These are phyloP conservation scores for Pantherophis vulpinus DNA, from an alignment of 2,797 vertebrate genomes.

Conservation along the genomic window DNA sequence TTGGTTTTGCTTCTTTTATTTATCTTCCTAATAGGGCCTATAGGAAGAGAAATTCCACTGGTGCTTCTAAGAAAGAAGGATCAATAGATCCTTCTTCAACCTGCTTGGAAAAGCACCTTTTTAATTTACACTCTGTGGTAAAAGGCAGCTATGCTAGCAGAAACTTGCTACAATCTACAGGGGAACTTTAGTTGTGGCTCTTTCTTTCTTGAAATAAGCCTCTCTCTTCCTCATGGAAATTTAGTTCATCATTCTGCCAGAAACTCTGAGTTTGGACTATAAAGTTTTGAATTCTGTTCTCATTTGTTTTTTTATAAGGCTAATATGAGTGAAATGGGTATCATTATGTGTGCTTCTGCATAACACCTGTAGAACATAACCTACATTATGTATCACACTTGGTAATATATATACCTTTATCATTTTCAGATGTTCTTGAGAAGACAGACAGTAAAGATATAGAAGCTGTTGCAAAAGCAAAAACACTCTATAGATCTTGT, in stretches of 20 bases:
- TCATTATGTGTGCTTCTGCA: neutral
- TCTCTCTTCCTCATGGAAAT: neutral
- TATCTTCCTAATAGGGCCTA: neutral
- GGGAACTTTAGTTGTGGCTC: neutral
- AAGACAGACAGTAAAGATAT: conserved; percentile 63
- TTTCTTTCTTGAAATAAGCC: neutral
- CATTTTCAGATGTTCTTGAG: conserved; percentile 73
- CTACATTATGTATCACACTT: neutral
- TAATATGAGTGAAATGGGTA: neutral
- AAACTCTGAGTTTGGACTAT: neutral
- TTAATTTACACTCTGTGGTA: neutral
- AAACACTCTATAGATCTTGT: conserved; percentile 90
- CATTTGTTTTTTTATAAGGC: neutral
- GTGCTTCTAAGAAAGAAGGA: neutral
- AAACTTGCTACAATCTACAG: neutral
- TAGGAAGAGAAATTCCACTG: neutral
- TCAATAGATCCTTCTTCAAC: neutral
- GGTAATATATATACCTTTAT: neutral
- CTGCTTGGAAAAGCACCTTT: neutral
- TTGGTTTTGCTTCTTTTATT: neutral
- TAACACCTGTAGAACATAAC: neutral
- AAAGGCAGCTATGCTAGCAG: neutral
- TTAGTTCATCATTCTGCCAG: neutral
- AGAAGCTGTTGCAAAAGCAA: conserved; percentile 87
- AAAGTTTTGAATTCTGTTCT: neutral